These are phyloP conservation scores for Drymodes brunneopygia DNA, from an alignment of 2,113 vertebrate species.

Conservation along the genomic window DNA sequence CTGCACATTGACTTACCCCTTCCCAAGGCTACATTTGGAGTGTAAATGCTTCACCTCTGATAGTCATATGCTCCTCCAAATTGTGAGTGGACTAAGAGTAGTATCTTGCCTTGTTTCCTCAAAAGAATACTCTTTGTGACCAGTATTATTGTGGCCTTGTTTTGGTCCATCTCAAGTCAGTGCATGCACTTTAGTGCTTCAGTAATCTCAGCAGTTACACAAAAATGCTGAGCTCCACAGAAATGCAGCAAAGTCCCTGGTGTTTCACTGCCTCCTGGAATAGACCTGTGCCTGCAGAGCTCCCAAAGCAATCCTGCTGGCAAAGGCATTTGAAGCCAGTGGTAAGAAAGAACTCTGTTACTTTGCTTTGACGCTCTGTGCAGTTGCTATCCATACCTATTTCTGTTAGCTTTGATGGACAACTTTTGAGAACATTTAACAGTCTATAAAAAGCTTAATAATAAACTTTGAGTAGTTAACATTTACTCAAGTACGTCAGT, in stretches of 20 bases:
- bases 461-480: neutral
- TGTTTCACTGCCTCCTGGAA: neutral
- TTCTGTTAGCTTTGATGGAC: neutral
- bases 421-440: neutral
- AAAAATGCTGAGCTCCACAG: neutral
- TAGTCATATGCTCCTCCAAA: neutral
- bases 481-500: neutral
- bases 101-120: neutral
- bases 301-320: neutral
- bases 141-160: neutral
- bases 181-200: neutral
- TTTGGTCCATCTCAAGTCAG: neutral
- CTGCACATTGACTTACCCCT: neutral
- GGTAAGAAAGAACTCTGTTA: neutral
- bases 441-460: neutral
- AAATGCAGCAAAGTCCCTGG: neutral
- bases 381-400: fast-evolving
- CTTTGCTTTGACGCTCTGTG: neutral
- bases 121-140: neutral
- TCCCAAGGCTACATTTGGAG: neutral
- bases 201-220: neutral
- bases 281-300: neutral
- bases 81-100: neutral
- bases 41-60: neutral
- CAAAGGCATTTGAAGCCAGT: neutral